A percentile compares a stretch with the other conserved stretches of the same genome.
phyloP scores from a whole-genome alignment of 2,797 vertebrate species.

The Scolopax rusticola region DNA sequence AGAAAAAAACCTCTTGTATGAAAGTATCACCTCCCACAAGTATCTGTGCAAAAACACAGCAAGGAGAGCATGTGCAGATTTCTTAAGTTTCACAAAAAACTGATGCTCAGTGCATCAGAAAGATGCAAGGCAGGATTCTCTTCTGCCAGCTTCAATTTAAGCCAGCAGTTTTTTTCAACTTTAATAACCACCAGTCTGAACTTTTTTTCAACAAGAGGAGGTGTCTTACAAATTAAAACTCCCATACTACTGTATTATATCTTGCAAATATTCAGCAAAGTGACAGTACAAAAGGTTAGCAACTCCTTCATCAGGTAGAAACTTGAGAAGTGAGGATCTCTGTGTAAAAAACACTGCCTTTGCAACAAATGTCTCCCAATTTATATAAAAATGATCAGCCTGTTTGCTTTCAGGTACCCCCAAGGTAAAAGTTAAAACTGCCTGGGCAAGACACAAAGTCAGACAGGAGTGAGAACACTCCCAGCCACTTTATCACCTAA shows the following conservation, averaged over 20 bases:
- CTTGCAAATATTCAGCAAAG: not conserved
- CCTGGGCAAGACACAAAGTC: not conserved
- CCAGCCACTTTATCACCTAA: not conserved
- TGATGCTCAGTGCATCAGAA: not conserved
- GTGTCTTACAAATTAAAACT: not conserved
- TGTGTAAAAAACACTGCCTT: not conserved
- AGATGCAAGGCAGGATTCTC: not conserved
- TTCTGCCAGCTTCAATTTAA: not conserved
- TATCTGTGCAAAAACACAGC: not conserved
- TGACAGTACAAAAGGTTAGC: not conserved
- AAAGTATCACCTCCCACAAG: not conserved
- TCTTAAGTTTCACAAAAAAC: not conserved
- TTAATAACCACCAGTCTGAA: not conserved
- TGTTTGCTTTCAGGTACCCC: not conserved
- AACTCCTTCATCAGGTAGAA: not conserved
- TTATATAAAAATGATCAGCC: not conserved
- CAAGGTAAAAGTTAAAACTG: not conserved
- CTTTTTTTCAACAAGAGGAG: not conserved
- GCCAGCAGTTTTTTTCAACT: not conserved
- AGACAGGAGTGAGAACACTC: not conserved
- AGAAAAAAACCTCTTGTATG: not conserved
- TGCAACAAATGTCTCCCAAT: not conserved
- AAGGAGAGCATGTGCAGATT: not conserved
- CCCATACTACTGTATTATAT: not conserved
- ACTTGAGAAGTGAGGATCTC: not conserved